Percentiles rank a stretch among this genome's conserved stretches.
These are phyloP conservation scores for Oreotrochilus melanogaster DNA, from an alignment of 2,113 vertebrate species.

Conservation along the genomic window DNA sequence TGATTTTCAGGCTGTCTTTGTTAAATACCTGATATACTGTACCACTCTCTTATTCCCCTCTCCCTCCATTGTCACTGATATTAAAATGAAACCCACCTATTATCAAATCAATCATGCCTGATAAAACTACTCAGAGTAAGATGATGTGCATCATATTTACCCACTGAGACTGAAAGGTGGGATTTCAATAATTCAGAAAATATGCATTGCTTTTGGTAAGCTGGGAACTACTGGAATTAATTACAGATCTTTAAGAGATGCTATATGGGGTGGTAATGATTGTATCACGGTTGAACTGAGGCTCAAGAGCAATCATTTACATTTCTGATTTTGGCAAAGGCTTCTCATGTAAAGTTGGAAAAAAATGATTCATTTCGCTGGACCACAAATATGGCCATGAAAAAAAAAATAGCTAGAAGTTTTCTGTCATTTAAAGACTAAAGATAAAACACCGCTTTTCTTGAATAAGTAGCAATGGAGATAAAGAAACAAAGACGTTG, in stretches of 20 bases:
- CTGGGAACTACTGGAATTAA: constrained; percentile 40
- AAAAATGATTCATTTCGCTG: not conserved
- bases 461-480: not conserved
- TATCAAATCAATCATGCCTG: constrained; percentile 73
- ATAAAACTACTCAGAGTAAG: constrained; percentile 51
- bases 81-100: constrained; percentile 77
- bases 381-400: not conserved
- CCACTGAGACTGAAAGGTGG: constrained; percentile 21
- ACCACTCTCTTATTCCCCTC: constrained; percentile 59
- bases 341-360: not conserved
- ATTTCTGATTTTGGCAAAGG: not conserved
- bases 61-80: constrained; percentile 69
- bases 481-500: not conserved
- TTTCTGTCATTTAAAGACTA: not conserved
- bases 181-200: constrained; percentile 11
- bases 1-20: constrained; percentile 78
- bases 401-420: not conserved
- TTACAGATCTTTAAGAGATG: constrained; percentile 8
- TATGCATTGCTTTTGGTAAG: constrained; percentile 25
- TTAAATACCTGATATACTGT: constrained; percentile 79
- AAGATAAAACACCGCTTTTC: not conserved
- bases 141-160: constrained; percentile 54
- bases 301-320: not conserved
- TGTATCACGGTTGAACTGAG: not conserved
- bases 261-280: not conserved